These are phyloP conservation scores for Protobothrops flavoviridis DNA, from an alignment of 2,113 vertebrate genomes.

Conservation along the genomic window DNA sequence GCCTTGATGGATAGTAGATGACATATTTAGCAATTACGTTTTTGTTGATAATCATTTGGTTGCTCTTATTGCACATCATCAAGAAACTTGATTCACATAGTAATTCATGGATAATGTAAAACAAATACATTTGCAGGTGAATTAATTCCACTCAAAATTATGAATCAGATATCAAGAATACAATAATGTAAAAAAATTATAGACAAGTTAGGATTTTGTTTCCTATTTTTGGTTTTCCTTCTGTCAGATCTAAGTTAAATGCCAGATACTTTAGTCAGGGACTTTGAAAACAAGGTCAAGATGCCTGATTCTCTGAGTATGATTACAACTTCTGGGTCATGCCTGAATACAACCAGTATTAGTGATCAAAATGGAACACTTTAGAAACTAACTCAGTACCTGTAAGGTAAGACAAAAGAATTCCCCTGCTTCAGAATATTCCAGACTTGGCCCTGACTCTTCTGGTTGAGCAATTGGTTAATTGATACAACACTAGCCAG, in stretches of 20 bases:
- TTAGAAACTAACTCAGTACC: not conserved
- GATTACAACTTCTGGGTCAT: not conserved
- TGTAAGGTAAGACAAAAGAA: not conserved
- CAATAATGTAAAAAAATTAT: fast-evolving
- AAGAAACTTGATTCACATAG: not conserved
- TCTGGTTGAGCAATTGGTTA: not conserved
- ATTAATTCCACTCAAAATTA: not conserved
- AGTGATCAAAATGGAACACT: not conserved
- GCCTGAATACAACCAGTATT: not conserved
- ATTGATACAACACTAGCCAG: not conserved
- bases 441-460: not conserved
- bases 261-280: too few species aligned
- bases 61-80: not conserved
- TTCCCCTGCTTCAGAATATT: not conserved
- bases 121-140: not conserved
- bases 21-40: not conserved
- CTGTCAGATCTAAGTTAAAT: not conserved
- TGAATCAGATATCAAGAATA: not conserved
- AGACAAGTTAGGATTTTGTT: not conserved
- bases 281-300: not conserved
- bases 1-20: not conserved
- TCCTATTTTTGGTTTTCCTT: not conserved
- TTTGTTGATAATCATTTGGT: not conserved
- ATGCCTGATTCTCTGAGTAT: not conserved
- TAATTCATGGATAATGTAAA: not conserved